Base-by-base conservation (phyloP, 2,888 invertebrate species). In the Timandra comae region DNA sequence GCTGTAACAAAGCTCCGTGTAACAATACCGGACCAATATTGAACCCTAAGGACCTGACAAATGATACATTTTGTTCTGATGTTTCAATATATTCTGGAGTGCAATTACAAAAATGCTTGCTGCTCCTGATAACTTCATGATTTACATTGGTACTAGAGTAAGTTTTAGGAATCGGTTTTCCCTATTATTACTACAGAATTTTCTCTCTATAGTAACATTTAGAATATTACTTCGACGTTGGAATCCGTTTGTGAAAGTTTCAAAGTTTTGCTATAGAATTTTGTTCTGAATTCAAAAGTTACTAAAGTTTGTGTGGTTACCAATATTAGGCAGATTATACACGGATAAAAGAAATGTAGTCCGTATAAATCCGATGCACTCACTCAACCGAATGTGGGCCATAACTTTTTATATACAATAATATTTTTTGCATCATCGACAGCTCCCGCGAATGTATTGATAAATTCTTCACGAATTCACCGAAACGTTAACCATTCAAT, bases 401-500 rank as follows among this genome's bases (percentile, higher is more conserved):
- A 35, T 36, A 27, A 35, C 42, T 45, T 24, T 49, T 49, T 49
- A n/a, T 47, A 40, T 35, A 20, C 27, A 20, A 38, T 38, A 28
- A 41, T 37, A 32, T 52, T 66, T 68, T 65, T 59, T 57, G 47
- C 41, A 42, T 47, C 47, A 54, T 49, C 43, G 43, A 54, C 51
- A 57, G 47, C 45, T 54, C 49, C 51, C 54, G 46, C 52, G 49
- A 43, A 46, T 52, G 50, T 51, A 62, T 64, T 59, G 62, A 63
- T 53, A 59, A 46, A 72, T 70, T 59, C 68, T 49, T 66, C 60
- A 64, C 63, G 63, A 63, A 70, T 69, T 75, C 78, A 79, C 66
- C 76, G 81, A 77, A 77, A 63, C 82, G 80, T 78, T 48, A 63
- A 73, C 68, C 64, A 71, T 78, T 79, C 71, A 78, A 84, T 80